Base-by-base conservation (phyloP, 2,888 invertebrate species). In the Tenthredo distinguenda region DNA sequence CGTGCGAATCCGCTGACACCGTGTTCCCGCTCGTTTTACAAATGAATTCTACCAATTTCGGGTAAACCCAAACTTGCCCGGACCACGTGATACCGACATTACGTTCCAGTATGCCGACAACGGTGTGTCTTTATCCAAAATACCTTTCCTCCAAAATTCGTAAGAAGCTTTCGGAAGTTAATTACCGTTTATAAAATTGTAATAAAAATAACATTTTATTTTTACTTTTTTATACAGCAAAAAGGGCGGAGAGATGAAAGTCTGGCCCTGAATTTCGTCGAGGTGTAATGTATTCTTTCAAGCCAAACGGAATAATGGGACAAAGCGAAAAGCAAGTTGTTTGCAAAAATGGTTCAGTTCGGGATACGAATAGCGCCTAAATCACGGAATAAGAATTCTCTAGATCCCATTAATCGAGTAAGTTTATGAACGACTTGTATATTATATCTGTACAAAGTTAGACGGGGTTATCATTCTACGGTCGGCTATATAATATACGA, bases 1-100 rank as follows among this genome's bases (percentile, higher is more conserved):
- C 26, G 34, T 55, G 12, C 50, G 21, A 77, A 77, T 77, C 15
- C 77, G 77, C 77, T 77, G 77, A 77, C 77, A 77, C 12, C 31
- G 50, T n/a, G 55, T 21, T 77, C 15, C 55, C 31, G 68, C 72
- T 15, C n/a, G 40, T n/a, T 74, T 12, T n/a, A 9, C 15, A 34
- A 31, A 34, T 21, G 26, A 68, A 68, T 68, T 68, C 21, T 68
- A 34, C 34, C 12, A 34, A 34, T 12, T 26, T 18, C 68, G 68
- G 10, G 26, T 62, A 21, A 68, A 34, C 68, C 15, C 12, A 34
- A 68, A 68, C 18, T 68, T 34, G 7, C 31, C 15, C 18, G 31
- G 2, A 15, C 34, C 68, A 68, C 68, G 68, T 34, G 31, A 68
- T 68, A 68, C 68, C 3, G 0, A 55, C 55, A n/a, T 55, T 55